These are phyloP conservation scores for Asobara japonica DNA, from an alignment of 1,140 invertebrate species.

Conservation along the genomic window DNA sequence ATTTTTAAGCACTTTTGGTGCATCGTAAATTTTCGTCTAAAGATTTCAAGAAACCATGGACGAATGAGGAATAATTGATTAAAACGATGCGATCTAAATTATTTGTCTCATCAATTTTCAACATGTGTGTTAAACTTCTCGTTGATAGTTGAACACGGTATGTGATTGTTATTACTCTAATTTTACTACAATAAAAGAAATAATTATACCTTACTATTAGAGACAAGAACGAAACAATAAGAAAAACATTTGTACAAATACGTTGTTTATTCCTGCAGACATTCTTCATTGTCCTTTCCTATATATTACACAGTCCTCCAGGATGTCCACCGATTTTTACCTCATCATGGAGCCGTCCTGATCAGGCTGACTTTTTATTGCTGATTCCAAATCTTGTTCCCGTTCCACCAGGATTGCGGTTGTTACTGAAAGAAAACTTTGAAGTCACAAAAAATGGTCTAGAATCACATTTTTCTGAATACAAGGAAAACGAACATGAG, in stretches of 20 bases:
- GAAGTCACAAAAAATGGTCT: too few relatives aligned
- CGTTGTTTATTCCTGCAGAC: neutral
- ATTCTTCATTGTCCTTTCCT: neutral
- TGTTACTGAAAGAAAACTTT: too few relatives aligned
- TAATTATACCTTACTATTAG: conserved; percentile 51
- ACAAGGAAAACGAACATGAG: too few relatives aligned
- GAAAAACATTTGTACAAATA: conserved; percentile 12
- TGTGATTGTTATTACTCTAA: conserved; percentile 69
- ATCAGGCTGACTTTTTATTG: too few relatives aligned
- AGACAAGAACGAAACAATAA: neutral
- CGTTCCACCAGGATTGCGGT: too few relatives aligned
- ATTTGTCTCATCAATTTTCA: conserved; percentile 56
- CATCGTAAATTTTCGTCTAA: conserved; percentile 43
- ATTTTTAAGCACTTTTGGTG: conserved; percentile 60
- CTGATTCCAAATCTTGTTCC: too few relatives aligned
- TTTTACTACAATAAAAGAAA: conserved; percentile 64
- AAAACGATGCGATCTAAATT: conserved; percentile 63
- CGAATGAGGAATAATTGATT: conserved; percentile 17
- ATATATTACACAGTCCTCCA: too few relatives aligned
- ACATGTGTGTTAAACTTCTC: conserved; percentile 63
- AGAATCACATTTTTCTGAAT: too few relatives aligned
- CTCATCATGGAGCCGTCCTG: too few relatives aligned
- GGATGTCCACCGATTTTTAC: too few relatives aligned
- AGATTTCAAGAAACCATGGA: neutral
- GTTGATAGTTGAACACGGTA: conserved; percentile 65